A percentile compares a stretch with the other conserved stretches of the same genome.
phyloP scores from a whole-genome alignment of 2,888 invertebrate species.

The Limnephilus marmoratus region DNA sequence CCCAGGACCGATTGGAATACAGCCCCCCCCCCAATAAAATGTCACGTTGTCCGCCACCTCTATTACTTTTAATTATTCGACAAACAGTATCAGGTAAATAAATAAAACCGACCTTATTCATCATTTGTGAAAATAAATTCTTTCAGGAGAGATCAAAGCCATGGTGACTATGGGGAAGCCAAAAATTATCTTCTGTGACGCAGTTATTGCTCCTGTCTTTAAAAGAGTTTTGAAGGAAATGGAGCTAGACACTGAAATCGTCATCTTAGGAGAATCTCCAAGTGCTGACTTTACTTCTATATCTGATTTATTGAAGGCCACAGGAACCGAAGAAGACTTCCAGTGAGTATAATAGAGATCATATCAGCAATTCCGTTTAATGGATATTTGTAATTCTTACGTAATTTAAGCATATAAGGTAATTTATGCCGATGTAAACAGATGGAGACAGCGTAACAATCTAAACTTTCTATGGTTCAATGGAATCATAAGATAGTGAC shows the following conservation, averaged over 20 bases:
- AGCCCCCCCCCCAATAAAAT: no score
- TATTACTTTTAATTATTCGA: no score
- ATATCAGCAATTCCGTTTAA: not conserved
- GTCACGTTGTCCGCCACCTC: no score
- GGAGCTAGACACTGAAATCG: conserved; percentile 6
- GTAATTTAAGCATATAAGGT: no score
- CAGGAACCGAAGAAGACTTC: conserved; percentile 67
- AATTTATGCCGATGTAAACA: no score
- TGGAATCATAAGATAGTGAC: no score
- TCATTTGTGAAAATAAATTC: not conserved
- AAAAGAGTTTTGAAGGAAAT: conserved; percentile 66
- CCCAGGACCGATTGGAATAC: no score
- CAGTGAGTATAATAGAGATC: conserved; percentile 57
- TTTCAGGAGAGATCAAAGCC: conserved; percentile 67
- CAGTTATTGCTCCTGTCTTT: conserved; percentile 67
- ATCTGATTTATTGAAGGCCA: conserved; percentile 67
- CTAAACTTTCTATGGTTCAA: no score
- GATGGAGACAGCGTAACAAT: no score
- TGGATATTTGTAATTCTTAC: not conserved
- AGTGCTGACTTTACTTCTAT: conserved; percentile 56
- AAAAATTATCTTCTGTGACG: conserved; percentile 68
- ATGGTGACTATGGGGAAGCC: conserved; percentile 68
- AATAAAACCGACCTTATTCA: not conserved
- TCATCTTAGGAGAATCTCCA: conserved; percentile 32
- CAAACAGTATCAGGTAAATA: no score